A percentile compares a stretch with the other conserved stretches of the same genome.
Conservation (phyloP, 2,797 vertebrate genomes). For the Allobates femoralis region DNA sequence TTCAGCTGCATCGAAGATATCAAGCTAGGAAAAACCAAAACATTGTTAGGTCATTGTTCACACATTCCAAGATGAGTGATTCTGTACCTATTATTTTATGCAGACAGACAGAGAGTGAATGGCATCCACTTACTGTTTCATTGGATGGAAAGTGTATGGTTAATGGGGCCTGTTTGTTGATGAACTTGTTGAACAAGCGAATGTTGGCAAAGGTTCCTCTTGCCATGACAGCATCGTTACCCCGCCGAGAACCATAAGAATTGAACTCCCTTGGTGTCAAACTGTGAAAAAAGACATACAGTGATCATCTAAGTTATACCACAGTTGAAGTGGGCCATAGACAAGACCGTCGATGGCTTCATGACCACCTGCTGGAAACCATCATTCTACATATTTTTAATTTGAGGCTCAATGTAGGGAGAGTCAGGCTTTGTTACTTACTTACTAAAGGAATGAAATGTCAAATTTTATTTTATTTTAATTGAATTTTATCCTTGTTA, state of each 20-base stretch:
- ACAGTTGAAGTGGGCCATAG: not conserved
- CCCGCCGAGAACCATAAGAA: conserved; percentile 94
- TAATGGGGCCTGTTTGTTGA: conserved; percentile 91
- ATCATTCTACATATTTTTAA: not conserved
- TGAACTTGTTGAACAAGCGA: conserved; percentile 93
- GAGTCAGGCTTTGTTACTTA: not conserved
- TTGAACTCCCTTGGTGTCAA: conserved; percentile 92
- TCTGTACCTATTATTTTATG: not conserved
- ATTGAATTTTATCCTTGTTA: too few relatives aligned
- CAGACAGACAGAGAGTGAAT: not conserved
- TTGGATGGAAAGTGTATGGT: conserved; percentile 89
- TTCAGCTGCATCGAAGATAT: conserved; percentile 94
- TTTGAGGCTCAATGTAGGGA: not conserved
- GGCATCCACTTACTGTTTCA: conserved; percentile 81
- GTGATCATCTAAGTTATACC: not conserved
- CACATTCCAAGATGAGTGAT: not conserved
- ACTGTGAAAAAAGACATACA: conserved; percentile 69
- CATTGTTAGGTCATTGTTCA: not conserved
- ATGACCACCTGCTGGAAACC: not conserved
- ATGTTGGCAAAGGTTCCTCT: conserved; percentile 98
- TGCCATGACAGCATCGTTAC: conserved; percentile 95
- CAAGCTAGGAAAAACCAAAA: conserved; percentile 79
- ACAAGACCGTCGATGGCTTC: not conserved
- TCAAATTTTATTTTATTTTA: too few relatives aligned
- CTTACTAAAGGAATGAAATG: not conserved